phyloP scores from a whole-genome alignment of 2,888 invertebrate genomes.

The Perizoma flavofasciatum region DNA sequence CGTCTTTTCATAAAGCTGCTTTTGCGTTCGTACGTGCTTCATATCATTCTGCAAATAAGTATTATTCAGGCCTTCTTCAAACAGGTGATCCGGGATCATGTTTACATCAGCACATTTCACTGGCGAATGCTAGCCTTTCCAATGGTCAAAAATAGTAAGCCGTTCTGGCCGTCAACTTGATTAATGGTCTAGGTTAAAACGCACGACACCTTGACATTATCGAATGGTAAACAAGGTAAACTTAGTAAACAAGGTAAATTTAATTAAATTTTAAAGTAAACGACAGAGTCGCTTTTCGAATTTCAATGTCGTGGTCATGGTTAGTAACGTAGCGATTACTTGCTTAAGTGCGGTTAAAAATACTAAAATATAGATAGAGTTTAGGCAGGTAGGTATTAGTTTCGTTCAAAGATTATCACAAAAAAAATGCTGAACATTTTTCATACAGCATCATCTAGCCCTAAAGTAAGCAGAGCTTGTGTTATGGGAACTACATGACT shows the following conservation, averaged over 20 bases:
- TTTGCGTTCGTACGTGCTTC: conserved; percentile 62
- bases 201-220: conserved; percentile 52
- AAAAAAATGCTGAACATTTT: too few species aligned
- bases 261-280: conserved; percentile 75
- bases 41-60: conserved; percentile 66
- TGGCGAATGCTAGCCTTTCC: not conserved
- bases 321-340: conserved; percentile 6
- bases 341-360: too few species aligned
- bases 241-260: conserved; percentile 68
- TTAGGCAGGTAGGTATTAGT: too few species aligned
- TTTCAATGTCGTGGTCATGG: conserved; percentile 58
- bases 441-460: too few species aligned
- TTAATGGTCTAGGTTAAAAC: conserved; percentile 38
- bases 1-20: conserved; percentile 60
- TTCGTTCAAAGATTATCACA: too few species aligned
- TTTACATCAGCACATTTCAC: conserved; percentile 25
- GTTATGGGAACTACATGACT: too few species aligned
- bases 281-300: conserved; percentile 59
- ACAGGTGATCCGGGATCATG: conserved; percentile 71
- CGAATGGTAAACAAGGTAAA: conserved; percentile 66
- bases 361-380: too few species aligned
- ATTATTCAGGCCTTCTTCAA: conserved; percentile 72
- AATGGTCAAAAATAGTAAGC: conserved; percentile 6
- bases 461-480: too few species aligned
- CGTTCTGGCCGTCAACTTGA: conserved; percentile 26